Conservation (phyloP, 2,888 invertebrate species). For the Hylaea fasciaria region DNA sequence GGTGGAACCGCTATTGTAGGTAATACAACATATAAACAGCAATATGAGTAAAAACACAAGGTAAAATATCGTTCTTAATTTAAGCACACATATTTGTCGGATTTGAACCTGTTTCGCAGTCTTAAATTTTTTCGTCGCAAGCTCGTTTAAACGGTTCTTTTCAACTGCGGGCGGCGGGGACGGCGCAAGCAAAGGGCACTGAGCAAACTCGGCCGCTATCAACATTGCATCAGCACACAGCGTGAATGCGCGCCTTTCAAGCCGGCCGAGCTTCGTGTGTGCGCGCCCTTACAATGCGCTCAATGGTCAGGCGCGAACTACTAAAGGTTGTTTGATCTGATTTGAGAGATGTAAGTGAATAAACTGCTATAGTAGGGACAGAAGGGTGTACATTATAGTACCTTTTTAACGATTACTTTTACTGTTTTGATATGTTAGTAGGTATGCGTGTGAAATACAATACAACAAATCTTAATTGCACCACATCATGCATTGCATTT, state of each 20-base stretch:
- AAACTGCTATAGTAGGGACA: no score
- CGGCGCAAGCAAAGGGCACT: neutral
- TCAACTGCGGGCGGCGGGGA: neutral
- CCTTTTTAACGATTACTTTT: no score
- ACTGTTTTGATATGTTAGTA: no score
- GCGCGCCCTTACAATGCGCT: neutral
- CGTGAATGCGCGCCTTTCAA: slow-evolving; percentile 13
- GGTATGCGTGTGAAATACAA: no score
- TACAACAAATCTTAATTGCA: no score
- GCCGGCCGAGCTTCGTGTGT: neutral
- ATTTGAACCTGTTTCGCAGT: neutral
- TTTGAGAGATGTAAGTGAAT: neutral
- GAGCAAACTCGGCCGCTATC: slow-evolving; percentile 28
- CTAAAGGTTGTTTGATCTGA: neutral
- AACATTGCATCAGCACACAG: slow-evolving; percentile 39
- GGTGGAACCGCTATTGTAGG: no score
- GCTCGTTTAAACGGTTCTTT: slow-evolving; percentile 8
- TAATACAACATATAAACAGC: no score
- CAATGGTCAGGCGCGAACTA: neutral
- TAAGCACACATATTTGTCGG: slow-evolving; percentile 1
- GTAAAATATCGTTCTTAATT: neutral
- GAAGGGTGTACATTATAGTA: neutral
- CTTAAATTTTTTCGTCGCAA: neutral
- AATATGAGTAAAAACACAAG: no score
- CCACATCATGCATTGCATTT: no score